These are phyloP conservation scores for Hyla sarda DNA, from an alignment of 2,113 vertebrate species.

Conservation along the genomic window DNA sequence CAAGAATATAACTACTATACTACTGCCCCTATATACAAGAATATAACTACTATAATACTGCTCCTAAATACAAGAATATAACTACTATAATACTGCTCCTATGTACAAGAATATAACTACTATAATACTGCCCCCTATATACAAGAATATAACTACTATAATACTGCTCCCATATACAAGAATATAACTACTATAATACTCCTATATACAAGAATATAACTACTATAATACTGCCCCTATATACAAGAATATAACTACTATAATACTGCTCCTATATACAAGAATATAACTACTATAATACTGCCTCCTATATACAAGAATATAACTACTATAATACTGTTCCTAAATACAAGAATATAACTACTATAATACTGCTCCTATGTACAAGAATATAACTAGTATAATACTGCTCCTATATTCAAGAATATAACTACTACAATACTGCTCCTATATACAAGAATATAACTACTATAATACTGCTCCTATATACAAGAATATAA, in stretches of 20 bases:
- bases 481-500: not conserved
- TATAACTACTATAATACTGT: not conserved
- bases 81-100: constrained; percentile 1
- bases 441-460: not conserved
- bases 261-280: constrained; percentile 1
- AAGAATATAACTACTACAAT: not conserved
- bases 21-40: constrained; percentile 1
- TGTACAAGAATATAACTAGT: not conserved
- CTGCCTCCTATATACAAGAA: constrained; percentile 2
- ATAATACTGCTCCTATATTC: not conserved
- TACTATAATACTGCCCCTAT: not conserved
- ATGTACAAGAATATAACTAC: not conserved
- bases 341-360: not conserved
- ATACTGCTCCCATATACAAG: not conserved
- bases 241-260: not conserved
- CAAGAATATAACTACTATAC: constrained; percentile 13
- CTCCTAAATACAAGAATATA: not conserved
- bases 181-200: constrained; percentile 13
- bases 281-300: not conserved
- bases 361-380: not conserved
- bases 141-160: constrained; percentile 11
- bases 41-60: constrained; percentile 6
- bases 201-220: constrained; percentile 5
- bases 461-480: constrained; percentile 22
- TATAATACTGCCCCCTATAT: not conserved